Evolutionary conservation across 1,140 invertebrate species (phyloP), one percentile per base, ranked within the genome.

Genomic region (Euschistus heros): DNA sequence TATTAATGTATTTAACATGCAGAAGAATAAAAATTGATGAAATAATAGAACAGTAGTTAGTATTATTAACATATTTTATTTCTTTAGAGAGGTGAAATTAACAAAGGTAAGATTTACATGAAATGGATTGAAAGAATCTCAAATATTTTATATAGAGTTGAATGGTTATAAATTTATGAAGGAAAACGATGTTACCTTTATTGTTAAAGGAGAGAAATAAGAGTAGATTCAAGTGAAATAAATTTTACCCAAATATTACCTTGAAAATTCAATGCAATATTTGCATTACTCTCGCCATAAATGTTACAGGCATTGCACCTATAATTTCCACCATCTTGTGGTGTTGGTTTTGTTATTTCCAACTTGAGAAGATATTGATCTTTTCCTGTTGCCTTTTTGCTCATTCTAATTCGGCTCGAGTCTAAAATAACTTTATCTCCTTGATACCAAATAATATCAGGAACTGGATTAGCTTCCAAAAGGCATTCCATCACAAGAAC

Each of bases 211-310:
- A 57, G 18, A 24, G 20, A 57, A 24, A 57, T 24, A 57, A 57
- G 24, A 24, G 24, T 2, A 57, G 54, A 24, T 57, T 22, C 20
- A 57, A 57, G 54, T 18, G n/a, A 57, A 57, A 37, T 37, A 37
- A 24, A 57, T 57, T 13, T 24, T 57, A 57, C 54, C 54, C 24
- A 42, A 44, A 59, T 37, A 64, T 81, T 92, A 94, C 92, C 93
- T 92, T 95, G 91, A 82, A 98, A 97, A 78, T 99, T 99, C 70
- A 99, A 86, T 71, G 94, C 92, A 80, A 99, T 98, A 82, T 98
- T 99, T 70, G 97, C 97, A 83, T 98, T 99, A 78, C 93, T 97
- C 83, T 99, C 96, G 76, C 97, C 97, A 76, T 89, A 89, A 76
- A 89, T 86, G 85, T 99, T 99, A 80, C 94, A 91, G 67, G 96